These are phyloP conservation scores for Anoplopoma fimbria DNA, from an alignment of 2,113 vertebrate genomes.

Conservation along the genomic window DNA sequence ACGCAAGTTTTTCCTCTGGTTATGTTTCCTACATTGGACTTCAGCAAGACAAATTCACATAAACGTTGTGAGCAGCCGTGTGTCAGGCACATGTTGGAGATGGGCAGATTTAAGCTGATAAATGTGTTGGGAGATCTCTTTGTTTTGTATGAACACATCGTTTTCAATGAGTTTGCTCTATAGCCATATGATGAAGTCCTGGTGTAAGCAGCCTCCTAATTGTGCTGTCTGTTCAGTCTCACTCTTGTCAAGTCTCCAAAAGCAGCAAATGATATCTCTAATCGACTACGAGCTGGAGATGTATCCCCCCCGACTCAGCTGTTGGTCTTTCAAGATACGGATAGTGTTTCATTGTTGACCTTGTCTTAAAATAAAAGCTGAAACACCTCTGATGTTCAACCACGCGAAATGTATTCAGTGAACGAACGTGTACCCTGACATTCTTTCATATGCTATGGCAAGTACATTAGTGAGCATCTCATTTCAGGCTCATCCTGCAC, in stretches of 20 bases:
- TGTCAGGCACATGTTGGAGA: conserved; percentile 66
- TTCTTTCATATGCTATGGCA: conserved; percentile 60
- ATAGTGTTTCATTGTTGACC: conserved; percentile 71
- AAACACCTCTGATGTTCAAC: conserved; percentile 67
- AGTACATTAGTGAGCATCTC: conserved; percentile 51
- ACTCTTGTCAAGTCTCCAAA: conserved; percentile 70
- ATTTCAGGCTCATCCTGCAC: conserved; percentile 31
- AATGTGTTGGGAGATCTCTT: conserved; percentile 55
- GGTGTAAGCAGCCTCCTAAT: conserved; percentile 73
- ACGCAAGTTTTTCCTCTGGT: conserved; percentile 53
- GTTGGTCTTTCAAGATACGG: conserved; percentile 66
- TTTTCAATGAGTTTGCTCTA: conserved; percentile 41
- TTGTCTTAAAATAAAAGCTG: conserved; percentile 75
- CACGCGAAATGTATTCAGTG: conserved; percentile 44
- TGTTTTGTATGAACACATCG: conserved; percentile 65
- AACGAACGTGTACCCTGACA: conserved; percentile 49
- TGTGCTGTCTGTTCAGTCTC: conserved; percentile 73
- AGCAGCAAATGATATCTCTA: conserved; percentile 64
- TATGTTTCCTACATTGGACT: conserved; percentile 61
- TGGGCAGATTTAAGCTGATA: conserved; percentile 71
- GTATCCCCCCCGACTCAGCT: conserved; percentile 47
- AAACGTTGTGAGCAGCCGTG: conserved; percentile 41
- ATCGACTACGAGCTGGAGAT: conserved; percentile 65
- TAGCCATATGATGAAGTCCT: conserved; percentile 60
- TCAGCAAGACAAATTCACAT: conserved; percentile 62